Evolutionary conservation across 2,113 vertebrate species (phyloP).

Genomic region (Triplophysa tibetana): DNA sequence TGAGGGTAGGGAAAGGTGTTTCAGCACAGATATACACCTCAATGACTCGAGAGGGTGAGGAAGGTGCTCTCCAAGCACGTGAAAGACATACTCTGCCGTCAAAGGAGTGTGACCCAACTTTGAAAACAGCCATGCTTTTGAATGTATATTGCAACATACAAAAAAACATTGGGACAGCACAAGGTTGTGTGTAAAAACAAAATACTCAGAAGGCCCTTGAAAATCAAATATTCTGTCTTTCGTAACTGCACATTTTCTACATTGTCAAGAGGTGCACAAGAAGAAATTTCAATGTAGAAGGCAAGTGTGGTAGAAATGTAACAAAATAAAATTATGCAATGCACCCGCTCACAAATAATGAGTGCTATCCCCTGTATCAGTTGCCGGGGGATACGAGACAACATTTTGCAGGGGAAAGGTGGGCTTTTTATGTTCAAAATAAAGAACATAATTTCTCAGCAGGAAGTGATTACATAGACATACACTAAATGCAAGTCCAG

Average conservation of each 20-base stretch:
- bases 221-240: slow-evolving; percentile 1
- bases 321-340: slow-evolving; percentile 22
- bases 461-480: not conserved
- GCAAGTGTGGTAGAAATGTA: slow-evolving; percentile 10
- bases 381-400: slow-evolving; percentile 30
- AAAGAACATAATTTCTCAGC: not conserved
- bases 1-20: slow-evolving; percentile 33
- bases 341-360: slow-evolving; percentile 43
- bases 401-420: slow-evolving; percentile 22
- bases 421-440: slow-evolving; percentile 1
- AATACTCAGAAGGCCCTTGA: not conserved
- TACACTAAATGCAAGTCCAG: not conserved
- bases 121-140: not conserved
- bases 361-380: slow-evolving; percentile 25
- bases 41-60: slow-evolving; percentile 14
- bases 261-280: not conserved
- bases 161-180: not conserved
- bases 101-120: not conserved
- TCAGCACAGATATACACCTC: slow-evolving; percentile 24
- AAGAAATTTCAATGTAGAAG: not conserved
- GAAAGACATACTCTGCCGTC: not conserved
- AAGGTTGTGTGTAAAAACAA: slow-evolving; percentile 8
- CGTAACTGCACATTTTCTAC: not conserved
- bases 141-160: not conserved
- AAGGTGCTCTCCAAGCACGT: slow-evolving; percentile 6